Conservation (phyloP, 2,797 vertebrate genomes). For the Carcharodon carcharias region DNA sequence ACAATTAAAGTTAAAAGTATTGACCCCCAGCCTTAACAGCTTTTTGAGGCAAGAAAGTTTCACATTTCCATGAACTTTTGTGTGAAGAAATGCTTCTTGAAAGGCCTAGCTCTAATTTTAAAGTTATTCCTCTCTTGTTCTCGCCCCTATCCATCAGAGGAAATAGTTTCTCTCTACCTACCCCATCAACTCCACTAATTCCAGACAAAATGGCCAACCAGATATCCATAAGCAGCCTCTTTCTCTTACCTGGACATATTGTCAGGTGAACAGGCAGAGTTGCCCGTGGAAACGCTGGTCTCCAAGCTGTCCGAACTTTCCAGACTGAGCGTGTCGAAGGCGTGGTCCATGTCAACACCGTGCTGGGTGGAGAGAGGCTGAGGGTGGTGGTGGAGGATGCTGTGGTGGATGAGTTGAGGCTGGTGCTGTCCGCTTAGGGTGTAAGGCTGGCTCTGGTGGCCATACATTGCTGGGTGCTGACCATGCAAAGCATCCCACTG, state of each 20-base stretch:
- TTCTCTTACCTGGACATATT: slow-evolving; percentile 76
- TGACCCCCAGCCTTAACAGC: neutral
- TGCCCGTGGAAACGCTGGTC: slow-evolving; percentile 84
- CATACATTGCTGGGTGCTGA: slow-evolving; percentile 47
- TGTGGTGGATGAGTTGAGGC: slow-evolving; percentile 69
- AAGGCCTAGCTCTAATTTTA: neutral
- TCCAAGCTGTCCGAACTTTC: slow-evolving; percentile 97
- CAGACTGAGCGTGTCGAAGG: slow-evolving; percentile 88
- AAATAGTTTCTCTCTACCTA: too few species aligned
- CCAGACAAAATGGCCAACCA: neutral
- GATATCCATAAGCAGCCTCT: rapidly evolving
- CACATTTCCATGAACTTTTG: neutral
- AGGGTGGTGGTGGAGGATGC: slow-evolving; percentile 83
- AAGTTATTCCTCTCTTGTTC: too few species aligned
- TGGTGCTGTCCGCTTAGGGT: slow-evolving; percentile 46
- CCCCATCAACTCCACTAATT: rapidly evolving
- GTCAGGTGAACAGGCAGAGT: slow-evolving; percentile 87
- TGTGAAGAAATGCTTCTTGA: neutral
- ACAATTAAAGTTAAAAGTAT: neutral
- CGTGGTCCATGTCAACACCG: slow-evolving; percentile 52
- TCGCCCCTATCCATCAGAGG: neutral
- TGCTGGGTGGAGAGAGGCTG: slow-evolving; percentile 56
- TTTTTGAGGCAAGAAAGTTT: neutral
- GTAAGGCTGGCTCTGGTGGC: slow-evolving; percentile 50
- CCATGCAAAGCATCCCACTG: slow-evolving; percentile 90